Conservation (phyloP, 2,888 invertebrate genomes). For the Spisula subtruncata region DNA sequence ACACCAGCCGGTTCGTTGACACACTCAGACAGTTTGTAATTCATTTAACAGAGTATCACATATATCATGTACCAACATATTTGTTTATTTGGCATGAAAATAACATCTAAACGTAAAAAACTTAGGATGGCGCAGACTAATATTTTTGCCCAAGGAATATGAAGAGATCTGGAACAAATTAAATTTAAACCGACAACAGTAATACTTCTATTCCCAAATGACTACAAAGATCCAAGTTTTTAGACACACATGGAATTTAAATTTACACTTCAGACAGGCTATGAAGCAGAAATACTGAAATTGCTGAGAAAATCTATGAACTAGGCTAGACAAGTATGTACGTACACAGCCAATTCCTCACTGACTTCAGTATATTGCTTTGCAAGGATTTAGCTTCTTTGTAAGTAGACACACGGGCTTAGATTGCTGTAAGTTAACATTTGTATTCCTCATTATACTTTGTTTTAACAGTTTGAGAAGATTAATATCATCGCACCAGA, state of each 20-base stretch:
- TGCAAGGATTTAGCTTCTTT: background rate
- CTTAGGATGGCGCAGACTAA: background rate
- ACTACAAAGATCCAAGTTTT: background rate
- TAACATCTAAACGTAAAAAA: background rate
- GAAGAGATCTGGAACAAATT: background rate
- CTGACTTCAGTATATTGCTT: background rate
- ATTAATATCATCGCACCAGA: too few species aligned
- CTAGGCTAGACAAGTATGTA: background rate
- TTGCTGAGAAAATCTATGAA: background rate
- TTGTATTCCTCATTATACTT: too few species aligned
- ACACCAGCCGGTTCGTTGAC: background rate
- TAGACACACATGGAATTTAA: constrained; percentile 13
- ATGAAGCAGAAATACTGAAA: background rate
- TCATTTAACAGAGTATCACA: background rate
- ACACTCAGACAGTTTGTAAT: background rate
- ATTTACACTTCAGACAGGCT: background rate
- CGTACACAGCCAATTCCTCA: background rate
- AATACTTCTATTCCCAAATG: background rate
- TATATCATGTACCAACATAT: background rate
- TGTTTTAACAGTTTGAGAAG: too few species aligned
- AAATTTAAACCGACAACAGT: background rate
- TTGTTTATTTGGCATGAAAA: background rate
- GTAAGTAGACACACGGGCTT: background rate
- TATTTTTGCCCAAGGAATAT: background rate
- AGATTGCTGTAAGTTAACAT: too few species aligned